Evolutionary conservation across 2,797 vertebrate genomes (phyloP).

Genomic region (Sebastes diploproa): DNA sequence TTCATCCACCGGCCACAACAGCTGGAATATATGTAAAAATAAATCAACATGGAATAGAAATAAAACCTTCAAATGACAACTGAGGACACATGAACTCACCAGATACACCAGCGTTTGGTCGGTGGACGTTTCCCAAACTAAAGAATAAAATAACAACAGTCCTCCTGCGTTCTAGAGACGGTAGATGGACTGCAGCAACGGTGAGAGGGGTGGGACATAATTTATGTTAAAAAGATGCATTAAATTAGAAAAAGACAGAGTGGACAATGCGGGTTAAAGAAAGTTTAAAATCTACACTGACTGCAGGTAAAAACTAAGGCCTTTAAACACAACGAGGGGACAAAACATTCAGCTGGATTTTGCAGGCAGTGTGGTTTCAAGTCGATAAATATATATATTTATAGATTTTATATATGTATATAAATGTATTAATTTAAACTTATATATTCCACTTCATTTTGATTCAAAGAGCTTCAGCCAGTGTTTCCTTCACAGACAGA

Average conservation of each 20-base stretch:
- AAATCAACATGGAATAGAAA: background rate
- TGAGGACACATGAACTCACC: background rate
- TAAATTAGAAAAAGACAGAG: background rate
- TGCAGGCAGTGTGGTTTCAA: conserved; percentile 21
- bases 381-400: conserved; percentile 10
- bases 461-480: conserved; percentile 85
- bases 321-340: conserved; percentile 69
- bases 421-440: conserved; percentile 62
- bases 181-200: background rate
- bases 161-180: background rate
- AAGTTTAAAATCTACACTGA: conserved; percentile 46
- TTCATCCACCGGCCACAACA: background rate
- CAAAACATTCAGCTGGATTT: conserved; percentile 80
- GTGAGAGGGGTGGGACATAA: background rate
- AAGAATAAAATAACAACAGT: background rate
- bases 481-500: conserved; percentile 81
- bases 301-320: conserved; percentile 57
- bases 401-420: conserved; percentile 40
- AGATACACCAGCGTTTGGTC: background rate
- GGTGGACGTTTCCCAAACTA: background rate
- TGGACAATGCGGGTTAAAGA: conserved; percentile 12
- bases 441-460: conserved; percentile 52
- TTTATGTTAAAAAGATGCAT: conserved; percentile 16
- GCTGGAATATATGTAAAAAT: background rate
- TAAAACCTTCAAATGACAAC: background rate